These are phyloP conservation scores for Lepidochrysops patricia DNA, from an alignment of 2,888 invertebrate species.

Conservation along the genomic window DNA sequence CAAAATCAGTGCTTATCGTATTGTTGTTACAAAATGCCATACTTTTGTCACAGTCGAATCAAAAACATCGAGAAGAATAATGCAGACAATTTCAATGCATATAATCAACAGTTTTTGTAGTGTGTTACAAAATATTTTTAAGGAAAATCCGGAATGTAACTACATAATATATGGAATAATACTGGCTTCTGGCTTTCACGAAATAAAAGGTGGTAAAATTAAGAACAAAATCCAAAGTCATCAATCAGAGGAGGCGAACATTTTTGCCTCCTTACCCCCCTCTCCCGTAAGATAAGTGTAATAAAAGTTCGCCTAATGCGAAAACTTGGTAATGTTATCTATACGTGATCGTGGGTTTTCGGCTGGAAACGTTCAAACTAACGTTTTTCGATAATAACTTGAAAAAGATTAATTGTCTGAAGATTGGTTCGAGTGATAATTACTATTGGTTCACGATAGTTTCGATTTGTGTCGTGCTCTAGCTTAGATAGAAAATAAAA, in stretches of 20 bases:
- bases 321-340: conserved; percentile 72
- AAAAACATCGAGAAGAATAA: too few species aligned
- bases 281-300: conserved; percentile 62
- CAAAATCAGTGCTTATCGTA: too few species aligned
- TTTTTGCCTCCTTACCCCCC: conserved; percentile 36
- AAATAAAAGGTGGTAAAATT: conserved; percentile 14
- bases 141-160: background rate
- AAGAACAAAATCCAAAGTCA: conserved; percentile 22
- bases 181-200: conserved; percentile 3
- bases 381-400: conserved; percentile 43
- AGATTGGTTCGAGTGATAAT: conserved; percentile 28
- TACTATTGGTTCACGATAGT: conserved; percentile 23
- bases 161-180: background rate
- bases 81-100: too few species aligned
- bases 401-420: conserved; percentile 44
- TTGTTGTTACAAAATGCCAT: too few species aligned
- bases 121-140: too few species aligned
- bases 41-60: too few species aligned
- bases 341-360: conserved; percentile 71
- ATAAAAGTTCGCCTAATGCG: conserved; percentile 69
- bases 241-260: conserved; percentile 24
- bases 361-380: conserved; percentile 45
- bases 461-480: background rate
- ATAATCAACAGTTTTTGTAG: too few species aligned
- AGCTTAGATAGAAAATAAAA: too few species aligned